Evolutionary conservation across 2,888 invertebrate genomes (phyloP), one percentile per base, ranked within the genome.

Genomic region (Unio delphinus): DNA sequence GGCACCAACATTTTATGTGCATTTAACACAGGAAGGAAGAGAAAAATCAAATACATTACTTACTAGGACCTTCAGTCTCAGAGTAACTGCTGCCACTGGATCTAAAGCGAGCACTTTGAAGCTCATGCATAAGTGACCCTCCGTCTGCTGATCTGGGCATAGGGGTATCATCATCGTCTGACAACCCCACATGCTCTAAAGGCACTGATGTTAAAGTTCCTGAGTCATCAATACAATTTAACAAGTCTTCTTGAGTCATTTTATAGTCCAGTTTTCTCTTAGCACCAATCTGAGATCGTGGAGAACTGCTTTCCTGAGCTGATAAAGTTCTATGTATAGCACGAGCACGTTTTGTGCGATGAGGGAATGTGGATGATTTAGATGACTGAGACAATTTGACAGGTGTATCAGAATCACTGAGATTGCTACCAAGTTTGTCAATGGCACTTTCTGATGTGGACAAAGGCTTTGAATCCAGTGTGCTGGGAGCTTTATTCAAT

Each of bases 401-500:
- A 18, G 79, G 78, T 45, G 77, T 73, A 59, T 78, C 78, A 23
- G 76, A 75, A 69, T 80, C 80, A 73, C 78, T 78, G 65, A 67
- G 72, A 65, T 76, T 74, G 56, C 75, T 64, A 30, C 66, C 67
- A 30, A 79, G 70, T 61, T 94, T 94, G 90, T 96, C 94, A 75
- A 96, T 91, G 30, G 96, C 96, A 1, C 96, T 95, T 90, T 97
- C 96, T 4, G 96, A 96, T 79, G 95, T 95, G 6, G 96, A 96
- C 91, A 95, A 94, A 81, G 93, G 93, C 69, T 92, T 90, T 75
- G 91, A 78, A 65, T 87, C 88, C 28, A 83, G 74, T 7, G 89
- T 86, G 0, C 91, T 90, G 87, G 60, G 86, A 73, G 94, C 90
- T 87, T 95, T 95, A 20, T 95, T 94, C 57, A 96, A 92, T 83